Percentiles rank a stretch among this genome's conserved stretches.
These are phyloP conservation scores for Colinus virginianus DNA, from an alignment of 2,113 vertebrate species.

Conservation along the genomic window DNA sequence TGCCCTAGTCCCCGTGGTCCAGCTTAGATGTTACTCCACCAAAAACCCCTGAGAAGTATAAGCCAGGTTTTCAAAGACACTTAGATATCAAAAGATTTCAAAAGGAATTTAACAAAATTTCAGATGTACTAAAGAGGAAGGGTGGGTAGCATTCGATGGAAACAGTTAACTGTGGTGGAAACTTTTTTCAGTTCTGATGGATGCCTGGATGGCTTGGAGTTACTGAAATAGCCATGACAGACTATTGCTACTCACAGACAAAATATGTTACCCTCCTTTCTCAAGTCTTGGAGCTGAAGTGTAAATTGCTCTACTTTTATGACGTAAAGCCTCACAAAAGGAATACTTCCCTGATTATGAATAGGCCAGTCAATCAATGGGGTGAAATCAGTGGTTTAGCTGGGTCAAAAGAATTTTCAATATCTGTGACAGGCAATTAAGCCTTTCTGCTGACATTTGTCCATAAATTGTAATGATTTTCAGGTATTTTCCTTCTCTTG, in stretches of 20 bases:
- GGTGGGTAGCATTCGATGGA: neutral
- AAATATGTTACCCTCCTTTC: neutral
- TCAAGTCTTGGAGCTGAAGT: neutral
- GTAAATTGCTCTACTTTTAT: neutral
- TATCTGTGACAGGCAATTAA: neutral
- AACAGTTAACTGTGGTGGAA: neutral
- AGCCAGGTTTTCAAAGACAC: neutral
- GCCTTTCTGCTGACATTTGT: neutral
- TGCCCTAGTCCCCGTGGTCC: neutral
- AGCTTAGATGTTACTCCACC: neutral
- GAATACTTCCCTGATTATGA: neutral
- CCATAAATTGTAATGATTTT: neutral
- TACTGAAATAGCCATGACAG: neutral
- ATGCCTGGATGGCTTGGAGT: neutral
- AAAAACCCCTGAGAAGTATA: neutral
- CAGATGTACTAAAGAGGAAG: neutral
- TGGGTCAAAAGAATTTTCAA: neutral
- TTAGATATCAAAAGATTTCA: neutral
- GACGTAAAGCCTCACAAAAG: neutral
- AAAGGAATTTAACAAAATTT: neutral
- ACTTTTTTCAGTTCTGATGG: neutral
- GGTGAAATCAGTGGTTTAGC: neutral
- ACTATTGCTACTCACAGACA: neutral
- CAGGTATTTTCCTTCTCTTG: neutral
- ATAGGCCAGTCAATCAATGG: neutral